A percentile compares a stretch with the other conserved stretches of the same genome.
These are phyloP conservation scores for Theocolax elegans DNA, from an alignment of 1,140 invertebrate genomes.

Conservation along the genomic window DNA sequence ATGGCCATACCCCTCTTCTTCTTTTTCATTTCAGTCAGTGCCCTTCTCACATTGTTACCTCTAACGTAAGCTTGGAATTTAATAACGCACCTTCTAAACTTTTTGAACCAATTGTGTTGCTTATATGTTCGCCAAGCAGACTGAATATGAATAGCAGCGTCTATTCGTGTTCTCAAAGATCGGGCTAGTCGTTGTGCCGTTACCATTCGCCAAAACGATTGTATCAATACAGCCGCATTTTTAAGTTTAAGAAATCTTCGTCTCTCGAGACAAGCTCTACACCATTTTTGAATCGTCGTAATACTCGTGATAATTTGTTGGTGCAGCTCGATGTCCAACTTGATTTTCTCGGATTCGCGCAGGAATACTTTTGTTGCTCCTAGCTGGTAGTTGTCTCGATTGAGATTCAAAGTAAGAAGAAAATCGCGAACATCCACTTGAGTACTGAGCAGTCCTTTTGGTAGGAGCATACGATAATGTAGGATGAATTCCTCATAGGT, in stretches of 20 bases:
- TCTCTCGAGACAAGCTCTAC: slow-evolving; percentile 82
- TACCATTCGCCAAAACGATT: slow-evolving; percentile 79
- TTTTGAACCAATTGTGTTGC: slow-evolving; percentile 75
- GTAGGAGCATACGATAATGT: slow-evolving; percentile 89
- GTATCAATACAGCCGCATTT: slow-evolving; percentile 80
- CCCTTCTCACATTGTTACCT: slow-evolving; percentile 72
- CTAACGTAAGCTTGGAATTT: slow-evolving; percentile 79
- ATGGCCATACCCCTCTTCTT: slow-evolving; percentile 48
- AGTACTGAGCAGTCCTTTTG: slow-evolving; percentile 84
- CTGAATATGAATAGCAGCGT: slow-evolving; percentile 82
- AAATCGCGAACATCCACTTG: slow-evolving; percentile 85
- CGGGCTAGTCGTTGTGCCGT: slow-evolving; percentile 67
- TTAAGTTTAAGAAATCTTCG: slow-evolving; percentile 80
- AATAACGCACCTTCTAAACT: slow-evolving; percentile 71
- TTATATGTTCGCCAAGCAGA: slow-evolving; percentile 78
- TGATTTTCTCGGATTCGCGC: slow-evolving; percentile 93
- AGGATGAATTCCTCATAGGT: slow-evolving; percentile 96
- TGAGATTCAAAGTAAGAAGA: slow-evolving; percentile 81
- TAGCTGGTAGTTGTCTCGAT: slow-evolving; percentile 91
- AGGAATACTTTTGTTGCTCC: slow-evolving; percentile 91
- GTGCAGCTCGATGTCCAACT: slow-evolving; percentile 90
- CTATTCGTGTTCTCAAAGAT: slow-evolving; percentile 60
- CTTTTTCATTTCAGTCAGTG: slow-evolving; percentile 64
- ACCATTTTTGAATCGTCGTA: slow-evolving; percentile 92
- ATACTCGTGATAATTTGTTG: slow-evolving; percentile 94